Evolutionary conservation across 2,888 invertebrate genomes (phyloP), one percentile per base, ranked within the genome.

Genomic region (Ernsta delagoae): DNA sequence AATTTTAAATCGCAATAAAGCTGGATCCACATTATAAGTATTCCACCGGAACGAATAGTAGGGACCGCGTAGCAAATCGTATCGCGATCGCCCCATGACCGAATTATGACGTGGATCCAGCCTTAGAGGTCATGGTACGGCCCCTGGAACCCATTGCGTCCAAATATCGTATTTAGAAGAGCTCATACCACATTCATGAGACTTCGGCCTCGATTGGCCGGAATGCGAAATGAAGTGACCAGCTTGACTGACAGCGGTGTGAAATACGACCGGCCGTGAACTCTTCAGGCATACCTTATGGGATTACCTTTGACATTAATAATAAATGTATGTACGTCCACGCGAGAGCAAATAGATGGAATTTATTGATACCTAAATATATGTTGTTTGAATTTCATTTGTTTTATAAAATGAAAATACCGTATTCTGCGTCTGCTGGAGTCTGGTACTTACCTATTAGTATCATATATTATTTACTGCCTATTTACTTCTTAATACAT

Each of bases 311-410:
- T 39, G 79, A 78, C 80, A 80, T 87, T 85, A 89, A 88, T 89
- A 89, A 89, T 89, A 88, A 88, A 54, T 54, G 54, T 78, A 75
- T 79, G 81, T 78, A 75, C 79, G 81, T 78, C 78, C 75, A 76
- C 83, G 43, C 54, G 11, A 4, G 9, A n/a, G 11, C 12, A 39
- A 62, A 50, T 48, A 36, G 34, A n/a, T 53, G 39, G 56, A 62
- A 9, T 31, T 36, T 39, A 36, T 39, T 57, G 36, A n/a, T n/a
- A n/a, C n/a, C n/a, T n/a, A n/a, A n/a, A n/a, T n/a, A 50, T 31
- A 34, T 31, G 54, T 16, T 31, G 7, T 50, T 50, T 16, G 54
- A 54, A 34, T 31, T 5, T 11, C 34, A 7, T 11, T 31, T 31
- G n/a, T 8, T 16, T 31, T 31, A 0, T 31, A 12, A 31, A 54